A percentile compares a stretch with the other conserved stretches of the same genome.
Conservation (phyloP, 92 coral and sea anemone species). For the Epizoanthus stellaris region DNA sequence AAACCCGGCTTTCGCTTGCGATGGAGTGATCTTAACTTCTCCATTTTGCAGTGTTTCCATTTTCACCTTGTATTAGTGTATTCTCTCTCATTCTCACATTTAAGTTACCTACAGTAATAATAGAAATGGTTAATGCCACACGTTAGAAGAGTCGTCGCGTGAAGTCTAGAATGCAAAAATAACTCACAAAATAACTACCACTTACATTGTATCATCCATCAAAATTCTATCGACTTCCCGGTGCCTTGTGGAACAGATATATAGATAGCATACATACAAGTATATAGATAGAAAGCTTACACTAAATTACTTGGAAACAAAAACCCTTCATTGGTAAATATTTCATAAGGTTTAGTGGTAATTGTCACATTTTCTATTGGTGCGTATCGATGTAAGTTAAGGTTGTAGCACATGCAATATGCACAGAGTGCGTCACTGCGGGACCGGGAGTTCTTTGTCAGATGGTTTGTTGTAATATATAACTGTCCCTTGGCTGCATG, state of each 20-base stretch:
- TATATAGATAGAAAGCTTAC: background rate
- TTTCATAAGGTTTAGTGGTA: constrained; percentile 19
- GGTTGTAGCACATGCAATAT: background rate
- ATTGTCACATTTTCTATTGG: constrained; percentile 31
- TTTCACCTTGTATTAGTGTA: background rate
- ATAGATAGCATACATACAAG: background rate
- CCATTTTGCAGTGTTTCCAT: constrained; percentile 27
- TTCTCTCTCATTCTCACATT: constrained; percentile 2
- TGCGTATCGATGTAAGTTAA: too few species aligned
- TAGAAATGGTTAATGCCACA: background rate
- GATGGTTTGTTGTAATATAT: background rate
- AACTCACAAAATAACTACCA: background rate
- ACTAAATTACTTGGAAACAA: constrained; percentile 5
- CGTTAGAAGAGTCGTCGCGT: background rate
- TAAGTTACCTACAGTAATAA: background rate
- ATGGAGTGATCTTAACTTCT: background rate
- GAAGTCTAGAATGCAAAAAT: background rate
- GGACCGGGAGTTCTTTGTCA: background rate
- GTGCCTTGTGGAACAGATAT: background rate
- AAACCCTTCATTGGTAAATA: constrained; percentile 17
- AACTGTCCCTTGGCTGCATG: background rate
- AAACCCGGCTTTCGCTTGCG: background rate
- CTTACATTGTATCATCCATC: background rate
- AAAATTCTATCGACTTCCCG: background rate
- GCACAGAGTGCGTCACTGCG: too few species aligned